Evolutionary conservation across 2,888 invertebrate genomes (phyloP).

Genomic region (Amaurobius ferox): DNA sequence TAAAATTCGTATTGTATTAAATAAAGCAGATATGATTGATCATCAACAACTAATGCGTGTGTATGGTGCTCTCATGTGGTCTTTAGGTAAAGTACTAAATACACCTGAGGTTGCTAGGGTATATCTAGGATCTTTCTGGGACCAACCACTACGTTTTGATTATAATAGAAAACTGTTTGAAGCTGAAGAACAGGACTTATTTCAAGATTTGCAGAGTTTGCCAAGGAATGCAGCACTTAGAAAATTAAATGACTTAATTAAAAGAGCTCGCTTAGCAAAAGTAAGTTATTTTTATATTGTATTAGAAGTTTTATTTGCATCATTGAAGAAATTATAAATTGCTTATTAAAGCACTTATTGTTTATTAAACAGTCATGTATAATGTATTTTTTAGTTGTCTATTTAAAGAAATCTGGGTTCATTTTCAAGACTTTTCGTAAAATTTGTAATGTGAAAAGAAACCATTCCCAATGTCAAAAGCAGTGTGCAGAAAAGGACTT

Average conservation of each 20-base stretch:
- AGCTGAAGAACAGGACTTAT: conserved; percentile 96
- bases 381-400: too few species aligned
- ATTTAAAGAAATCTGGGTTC: too few species aligned
- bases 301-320: too few species aligned
- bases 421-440: too few species aligned
- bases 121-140: conserved; percentile 99
- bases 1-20: conserved; percentile 96
- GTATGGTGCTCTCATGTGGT: conserved; percentile 99
- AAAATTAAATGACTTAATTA: conserved; percentile 98
- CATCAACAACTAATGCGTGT: conserved; percentile 98
- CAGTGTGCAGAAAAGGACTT: too few species aligned
- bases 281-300: conserved; percentile 78
- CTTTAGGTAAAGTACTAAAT: conserved; percentile 97
- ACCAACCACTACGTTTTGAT: conserved; percentile 90
- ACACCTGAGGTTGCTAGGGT: conserved; percentile 99
- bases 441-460: too few species aligned
- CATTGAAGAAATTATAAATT: too few species aligned
- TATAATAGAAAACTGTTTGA: conserved; percentile 85
- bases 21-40: conserved; percentile 99
- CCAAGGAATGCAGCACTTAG: conserved; percentile 96
- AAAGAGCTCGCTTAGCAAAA: conserved; percentile 96
- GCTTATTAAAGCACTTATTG: too few species aligned
- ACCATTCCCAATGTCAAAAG: too few species aligned
- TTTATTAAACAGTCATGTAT: too few species aligned
- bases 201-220: conserved; percentile 94